Base-by-base conservation (phyloP, 2,797 vertebrate species). In the Anabacerthia variegaticeps region DNA sequence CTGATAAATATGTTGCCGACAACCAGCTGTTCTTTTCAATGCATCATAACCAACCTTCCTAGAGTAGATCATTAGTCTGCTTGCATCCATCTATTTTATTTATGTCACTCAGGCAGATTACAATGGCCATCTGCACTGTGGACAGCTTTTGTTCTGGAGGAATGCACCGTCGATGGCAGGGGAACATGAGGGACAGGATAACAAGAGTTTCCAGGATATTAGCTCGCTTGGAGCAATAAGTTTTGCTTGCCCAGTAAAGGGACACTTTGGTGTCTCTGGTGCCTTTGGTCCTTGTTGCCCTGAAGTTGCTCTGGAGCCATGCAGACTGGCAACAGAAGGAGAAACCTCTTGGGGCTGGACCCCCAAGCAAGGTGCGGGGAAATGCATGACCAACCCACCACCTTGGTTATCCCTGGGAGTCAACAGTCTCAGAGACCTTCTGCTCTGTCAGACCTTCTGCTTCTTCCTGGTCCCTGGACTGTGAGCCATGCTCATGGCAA, bases 1-100 rank as follows among this genome's bases (percentile, higher is more conserved):
- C 89, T 83, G 88, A 81, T 92, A 95, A 96, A 96, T 93, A 95
- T n/a, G 81, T 91, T 92, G 61, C 77, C 89, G 82, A 97, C 86
- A 96, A 28, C 77, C 94, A 97, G 96, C 94, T 96, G 93, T 92
- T 97, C 76, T 77, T 96, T 87, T 94, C 93, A 92, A 32, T 76
- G 67, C 72, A 72, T 78, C 77, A 78, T 61, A 92, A 82, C 80
- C 66, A 76, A 95, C 72, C 21, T 6, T 67, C 72, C 91, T 91
- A 54, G 77, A 88, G 85, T 52, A 81, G 43, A 71, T 93, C 79
- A 88, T 92, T 89, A 89, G 44, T 89, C 86, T 92, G 32, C 63
- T 91, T 82, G 63, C 85, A 85, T 84, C 54, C 69, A 80, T 62
- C 62, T 30, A 39, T 58, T 90, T 93, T 76, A 82, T 77, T 94